A percentile compares a stretch with the other conserved stretches of the same genome.
These are phyloP conservation scores for Cyphotilapia sp. DNA, from an alignment of 2,113 vertebrate genomes.

Conservation along the genomic window DNA sequence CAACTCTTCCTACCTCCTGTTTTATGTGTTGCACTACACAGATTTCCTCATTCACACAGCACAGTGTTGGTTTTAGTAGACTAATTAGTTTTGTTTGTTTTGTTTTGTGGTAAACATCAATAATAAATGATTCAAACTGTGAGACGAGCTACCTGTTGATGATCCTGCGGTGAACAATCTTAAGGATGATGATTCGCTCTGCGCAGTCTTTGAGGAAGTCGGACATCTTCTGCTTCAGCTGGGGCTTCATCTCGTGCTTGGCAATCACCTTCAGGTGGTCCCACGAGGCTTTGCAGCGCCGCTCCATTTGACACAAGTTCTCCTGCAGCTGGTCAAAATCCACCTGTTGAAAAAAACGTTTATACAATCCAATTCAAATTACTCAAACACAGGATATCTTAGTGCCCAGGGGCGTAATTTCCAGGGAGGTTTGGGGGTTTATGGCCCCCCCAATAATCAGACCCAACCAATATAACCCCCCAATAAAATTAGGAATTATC, in stretches of 20 bases:
- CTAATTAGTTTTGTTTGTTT: background rate
- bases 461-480: background rate
- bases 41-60: background rate
- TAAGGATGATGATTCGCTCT: conserved; percentile 94
- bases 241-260: conserved; percentile 94
- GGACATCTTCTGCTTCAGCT: conserved; percentile 92
- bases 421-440: background rate
- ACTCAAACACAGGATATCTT: background rate
- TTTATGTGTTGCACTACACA: background rate
- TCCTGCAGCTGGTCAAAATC: conserved; percentile 97
- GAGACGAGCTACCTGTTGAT: conserved; percentile 79
- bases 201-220: conserved; percentile 96
- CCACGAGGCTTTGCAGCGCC: conserved; percentile 95
- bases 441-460: background rate
- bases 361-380: background rate
- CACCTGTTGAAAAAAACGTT: conserved; percentile 68
- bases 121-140: background rate
- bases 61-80: background rate
- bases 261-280: conserved; percentile 96
- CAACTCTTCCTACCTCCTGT: background rate
- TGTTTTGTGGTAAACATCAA: background rate
- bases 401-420: background rate
- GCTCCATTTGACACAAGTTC: conserved; percentile 92
- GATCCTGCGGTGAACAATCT: conserved; percentile 92
- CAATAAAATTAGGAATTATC: background rate